Base-by-base conservation (phyloP, 1,140 invertebrate genomes). In the Ceratoteleas bidentatus region DNA sequence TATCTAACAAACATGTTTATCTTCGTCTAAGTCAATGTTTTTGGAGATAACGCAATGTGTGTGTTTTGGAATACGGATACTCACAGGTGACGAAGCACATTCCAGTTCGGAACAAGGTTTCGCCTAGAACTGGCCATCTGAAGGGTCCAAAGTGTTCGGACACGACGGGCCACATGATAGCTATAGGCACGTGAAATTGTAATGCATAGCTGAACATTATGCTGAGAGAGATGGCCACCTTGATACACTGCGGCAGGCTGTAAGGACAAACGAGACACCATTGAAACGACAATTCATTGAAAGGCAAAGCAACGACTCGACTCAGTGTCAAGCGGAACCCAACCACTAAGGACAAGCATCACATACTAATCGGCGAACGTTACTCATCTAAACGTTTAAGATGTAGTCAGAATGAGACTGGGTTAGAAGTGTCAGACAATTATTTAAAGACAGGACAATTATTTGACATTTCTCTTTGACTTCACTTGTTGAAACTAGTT, bases 121-220 rank as follows among this genome's bases (percentile, higher is more conserved):
- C 95, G 0, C 90, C 87, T 8, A 92, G 16, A 3, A 92, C 85
- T 16, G 93, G 92, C 72, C 92, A 92, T 68, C 92, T 92, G 62
- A 93, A 92, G 11, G 93, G 92, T 8, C 92, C 91, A 49, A 92
- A 92, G 24, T 87, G 87, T 1, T 91, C 84, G n/a, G 88, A 79
- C 0, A 94, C 79, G 16, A 80, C 84, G 0, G 93, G 93, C 94
- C 94, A 95, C 16, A 94, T 91, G 36, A 95, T 94, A 32, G 93
- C 93, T 16, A 94, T 90, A 43, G 96, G 95, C 2, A 98, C 96
- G 88, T 97, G 98, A 84, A 97, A 95, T 91, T 98, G 97, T 53
- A 98, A 91, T n/a, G 95, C 94, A 90, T 96, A 97, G 0, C 95
- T 94, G 56, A 97, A 91, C 79, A 96, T 93, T 77, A 97, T 95